phyloP scores from a whole-genome alignment of 2,113 vertebrate species.

The Ctenomys sociabilis region DNA sequence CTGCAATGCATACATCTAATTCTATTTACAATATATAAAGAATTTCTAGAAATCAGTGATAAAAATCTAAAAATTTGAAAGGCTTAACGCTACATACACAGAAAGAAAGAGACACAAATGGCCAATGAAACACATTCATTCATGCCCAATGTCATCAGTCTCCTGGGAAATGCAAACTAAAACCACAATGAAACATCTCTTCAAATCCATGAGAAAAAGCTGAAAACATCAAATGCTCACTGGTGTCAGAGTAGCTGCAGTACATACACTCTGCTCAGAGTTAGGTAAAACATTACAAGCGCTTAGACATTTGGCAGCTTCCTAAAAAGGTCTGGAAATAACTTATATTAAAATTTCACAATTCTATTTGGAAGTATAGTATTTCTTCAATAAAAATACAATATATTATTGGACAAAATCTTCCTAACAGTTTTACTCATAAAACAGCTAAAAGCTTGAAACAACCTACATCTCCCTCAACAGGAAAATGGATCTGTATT shows the following conservation, averaged over 20 bases:
- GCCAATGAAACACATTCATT: background rate
- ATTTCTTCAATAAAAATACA: background rate
- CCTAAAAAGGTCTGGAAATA: background rate
- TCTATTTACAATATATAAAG: background rate
- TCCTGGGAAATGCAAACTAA: background rate
- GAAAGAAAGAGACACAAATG: background rate
- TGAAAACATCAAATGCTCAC: background rate
- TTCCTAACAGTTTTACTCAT: background rate
- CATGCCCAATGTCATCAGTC: background rate
- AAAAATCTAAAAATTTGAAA: background rate
- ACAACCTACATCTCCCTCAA: background rate
- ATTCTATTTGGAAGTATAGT: background rate
- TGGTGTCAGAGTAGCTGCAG: background rate
- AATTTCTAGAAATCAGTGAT: background rate
- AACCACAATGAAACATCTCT: background rate
- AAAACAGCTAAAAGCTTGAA: background rate
- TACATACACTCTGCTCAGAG: background rate
- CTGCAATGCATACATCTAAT: background rate
- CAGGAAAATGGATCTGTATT: background rate
- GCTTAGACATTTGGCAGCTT: background rate
- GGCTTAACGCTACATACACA: background rate
- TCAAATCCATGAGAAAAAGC: background rate
- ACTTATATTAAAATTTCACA: background rate
- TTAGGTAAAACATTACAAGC: background rate
- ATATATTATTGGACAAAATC: constrained; percentile 1